A percentile compares a stretch with the other conserved stretches of the same genome.
These are phyloP conservation scores for Trissolcus brochymenae DNA, from an alignment of 2,888 invertebrate species.

Conservation along the genomic window DNA sequence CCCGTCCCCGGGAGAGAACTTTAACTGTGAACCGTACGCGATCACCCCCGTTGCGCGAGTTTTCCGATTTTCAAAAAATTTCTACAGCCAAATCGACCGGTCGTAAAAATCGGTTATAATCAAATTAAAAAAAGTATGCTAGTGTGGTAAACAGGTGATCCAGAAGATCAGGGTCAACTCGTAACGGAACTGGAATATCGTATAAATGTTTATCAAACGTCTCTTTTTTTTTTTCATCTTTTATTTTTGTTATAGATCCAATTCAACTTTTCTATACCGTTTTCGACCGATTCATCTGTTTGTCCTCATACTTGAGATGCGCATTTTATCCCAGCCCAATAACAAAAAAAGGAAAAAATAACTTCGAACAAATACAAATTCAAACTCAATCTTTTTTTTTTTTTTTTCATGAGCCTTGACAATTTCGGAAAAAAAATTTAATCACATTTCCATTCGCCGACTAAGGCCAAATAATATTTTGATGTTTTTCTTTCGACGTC, in stretches of 20 bases:
- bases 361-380: no score
- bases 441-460: no score
- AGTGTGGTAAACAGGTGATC: slow-evolving; percentile 29
- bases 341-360: no score
- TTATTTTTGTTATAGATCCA: not conserved
- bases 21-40: slow-evolving; percentile 19
- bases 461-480: no score
- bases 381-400: no score
- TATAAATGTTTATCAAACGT: slow-evolving; percentile 46
- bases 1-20: slow-evolving; percentile 36
- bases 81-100: slow-evolving; percentile 14
- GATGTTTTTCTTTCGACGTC: no score
- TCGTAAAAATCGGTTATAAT: slow-evolving; percentile 32
- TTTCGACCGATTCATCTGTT: no score
- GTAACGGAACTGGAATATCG: slow-evolving; percentile 48
- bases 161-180: slow-evolving; percentile 41
- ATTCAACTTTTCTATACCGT: no score
- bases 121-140: slow-evolving; percentile 38
- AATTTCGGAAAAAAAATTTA: no score
- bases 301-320: no score
- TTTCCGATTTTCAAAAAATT: slow-evolving; percentile 3
- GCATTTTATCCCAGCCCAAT: no score
- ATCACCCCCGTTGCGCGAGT: slow-evolving; percentile 13
- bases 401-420: no score
- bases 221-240: slow-evolving; percentile 3